These are phyloP conservation scores for Aulostomus chinensis DNA, from an alignment of 2,797 vertebrate genomes.

Conservation along the genomic window DNA sequence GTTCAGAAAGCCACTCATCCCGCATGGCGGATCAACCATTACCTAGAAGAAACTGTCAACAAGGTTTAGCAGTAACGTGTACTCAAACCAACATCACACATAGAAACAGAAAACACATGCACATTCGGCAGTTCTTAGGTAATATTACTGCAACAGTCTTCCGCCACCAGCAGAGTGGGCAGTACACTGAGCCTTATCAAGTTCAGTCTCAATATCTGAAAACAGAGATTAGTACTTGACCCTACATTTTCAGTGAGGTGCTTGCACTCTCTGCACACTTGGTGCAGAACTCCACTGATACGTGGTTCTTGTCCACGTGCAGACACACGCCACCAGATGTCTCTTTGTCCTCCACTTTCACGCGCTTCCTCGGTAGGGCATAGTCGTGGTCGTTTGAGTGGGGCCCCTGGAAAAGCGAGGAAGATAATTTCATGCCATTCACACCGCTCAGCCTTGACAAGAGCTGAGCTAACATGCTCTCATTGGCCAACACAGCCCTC, in stretches of 20 bases:
- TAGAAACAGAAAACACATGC: slow-evolving; percentile 73
- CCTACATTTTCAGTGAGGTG: slow-evolving; percentile 94
- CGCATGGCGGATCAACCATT: slow-evolving; percentile 91
- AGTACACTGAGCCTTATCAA: slow-evolving; percentile 61
- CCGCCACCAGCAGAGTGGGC: slow-evolving; percentile 67
- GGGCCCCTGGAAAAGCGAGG: slow-evolving; percentile 91
- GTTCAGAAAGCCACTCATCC: slow-evolving; percentile 94
- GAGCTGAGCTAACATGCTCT: slow-evolving; percentile 92
- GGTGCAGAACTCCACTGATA: slow-evolving; percentile 98
- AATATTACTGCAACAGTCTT: slow-evolving; percentile 61
- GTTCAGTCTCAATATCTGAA: slow-evolving; percentile 78
- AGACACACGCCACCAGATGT: slow-evolving; percentile 90
- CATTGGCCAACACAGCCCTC: slow-evolving; percentile 94
- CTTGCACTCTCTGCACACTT: slow-evolving; percentile 91
- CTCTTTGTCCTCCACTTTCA: slow-evolving; percentile 83
- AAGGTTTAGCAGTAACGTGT: slow-evolving; percentile 99
- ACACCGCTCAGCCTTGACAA: slow-evolving; percentile 91
- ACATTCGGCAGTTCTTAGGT: slow-evolving; percentile 63
- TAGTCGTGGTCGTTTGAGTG: slow-evolving; percentile 91
- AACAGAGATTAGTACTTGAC: slow-evolving; percentile 89
- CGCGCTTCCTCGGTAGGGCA: slow-evolving; percentile 85
- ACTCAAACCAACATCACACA: slow-evolving; percentile 68
- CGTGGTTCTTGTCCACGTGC: slow-evolving; percentile 94
- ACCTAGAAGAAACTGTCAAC: slow-evolving; percentile 99
- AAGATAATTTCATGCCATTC: slow-evolving; percentile 94